These are phyloP conservation scores for Enoplolaimus lenunculus DNA, from an alignment of 2,888 invertebrate genomes.

Conservation along the genomic window DNA sequence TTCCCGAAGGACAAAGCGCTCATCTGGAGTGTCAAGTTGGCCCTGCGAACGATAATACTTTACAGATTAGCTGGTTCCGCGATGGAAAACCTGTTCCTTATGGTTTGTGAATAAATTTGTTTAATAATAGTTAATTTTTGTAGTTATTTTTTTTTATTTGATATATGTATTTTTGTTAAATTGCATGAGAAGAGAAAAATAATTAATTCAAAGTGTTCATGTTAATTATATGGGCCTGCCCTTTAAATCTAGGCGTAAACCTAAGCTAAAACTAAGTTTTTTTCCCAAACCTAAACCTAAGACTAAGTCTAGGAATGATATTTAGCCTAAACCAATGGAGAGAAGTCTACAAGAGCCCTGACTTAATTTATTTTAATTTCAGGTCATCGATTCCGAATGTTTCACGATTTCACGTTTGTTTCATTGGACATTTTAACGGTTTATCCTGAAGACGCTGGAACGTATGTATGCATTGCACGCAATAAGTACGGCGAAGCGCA, in stretches of 20 bases:
- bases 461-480: conserved; percentile 54
- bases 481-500: conserved; percentile 33
- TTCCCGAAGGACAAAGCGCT: conserved; percentile 40
- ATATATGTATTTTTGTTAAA: no score
- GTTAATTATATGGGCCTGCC: no score
- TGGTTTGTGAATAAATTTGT: not conserved
- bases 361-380: conserved; percentile 17
- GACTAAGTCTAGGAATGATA: no score
- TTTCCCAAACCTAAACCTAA: no score
- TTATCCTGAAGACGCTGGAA: conserved; percentile 69
- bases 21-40: conserved; percentile 57
- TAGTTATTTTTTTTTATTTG: no score
- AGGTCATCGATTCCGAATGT: conserved; percentile 38
- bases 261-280: no score
- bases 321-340: no score
- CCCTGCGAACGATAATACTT: conserved; percentile 78
- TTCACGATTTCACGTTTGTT: conserved; percentile 37
- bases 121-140: no score
- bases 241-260: no score
- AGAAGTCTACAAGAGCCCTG: no score
- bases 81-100: conserved; percentile 75
- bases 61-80: conserved; percentile 73
- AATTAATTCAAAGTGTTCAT: no score
- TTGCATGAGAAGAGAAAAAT: no score
- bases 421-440: conserved; percentile 42